Conservation (phyloP, 2,797 vertebrate genomes). For the Notolepis coatsorum region DNA sequence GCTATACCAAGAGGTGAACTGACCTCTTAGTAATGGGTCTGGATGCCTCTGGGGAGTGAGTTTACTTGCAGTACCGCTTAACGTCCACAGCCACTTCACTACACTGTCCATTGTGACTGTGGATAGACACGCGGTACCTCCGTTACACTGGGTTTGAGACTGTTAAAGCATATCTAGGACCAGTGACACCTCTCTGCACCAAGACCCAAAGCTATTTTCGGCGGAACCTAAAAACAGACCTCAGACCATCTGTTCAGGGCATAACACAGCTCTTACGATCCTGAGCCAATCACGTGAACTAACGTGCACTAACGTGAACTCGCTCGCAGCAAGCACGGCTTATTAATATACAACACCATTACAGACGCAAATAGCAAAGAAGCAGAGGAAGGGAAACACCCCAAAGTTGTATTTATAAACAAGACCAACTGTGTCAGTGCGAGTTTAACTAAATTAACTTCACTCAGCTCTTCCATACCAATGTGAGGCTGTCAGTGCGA, state of each 20-base stretch:
- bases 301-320: slow-evolving; percentile 31
- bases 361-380: slow-evolving; percentile 39
- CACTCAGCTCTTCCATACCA: no score
- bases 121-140: no score
- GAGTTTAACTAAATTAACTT: not conserved
- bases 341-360: slow-evolving; percentile 48
- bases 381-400: slow-evolving; percentile 33
- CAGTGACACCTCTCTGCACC: not conserved
- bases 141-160: no score
- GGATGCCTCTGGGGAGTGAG: no score
- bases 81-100: no score
- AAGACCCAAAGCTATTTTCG: slow-evolving; percentile 60
- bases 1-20: no score
- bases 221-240: slow-evolving; percentile 58
- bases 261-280: slow-evolving; percentile 10
- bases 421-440: slow-evolving; percentile 18
- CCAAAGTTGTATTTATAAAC: slow-evolving; percentile 43
- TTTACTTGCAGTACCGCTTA: no score
- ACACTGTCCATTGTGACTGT: no score
- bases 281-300: slow-evolving; percentile 17
- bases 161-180: not conserved
- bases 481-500: slow-evolving; percentile 13
- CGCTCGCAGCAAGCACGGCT: slow-evolving; percentile 2
- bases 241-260: slow-evolving; percentile 59
- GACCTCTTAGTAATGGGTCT: no score